Base-by-base conservation (phyloP, 2,888 invertebrate genomes). In the Polymixis lichenea region DNA sequence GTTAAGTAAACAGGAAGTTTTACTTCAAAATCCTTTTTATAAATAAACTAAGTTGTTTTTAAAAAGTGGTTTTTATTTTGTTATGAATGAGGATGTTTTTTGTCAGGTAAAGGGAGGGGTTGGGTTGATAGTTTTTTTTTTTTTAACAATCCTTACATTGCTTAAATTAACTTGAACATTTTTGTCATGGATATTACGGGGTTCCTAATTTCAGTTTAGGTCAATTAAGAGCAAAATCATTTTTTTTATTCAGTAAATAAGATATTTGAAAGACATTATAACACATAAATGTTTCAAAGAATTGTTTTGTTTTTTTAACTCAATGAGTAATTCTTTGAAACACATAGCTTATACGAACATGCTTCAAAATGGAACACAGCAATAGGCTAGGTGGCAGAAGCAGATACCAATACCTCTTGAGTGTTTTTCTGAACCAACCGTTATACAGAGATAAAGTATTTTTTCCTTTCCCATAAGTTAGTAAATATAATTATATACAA, bases 1-100 rank as follows among this genome's bases (percentile, higher is more conserved):
- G 68, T 75, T 80, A 68, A 9, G 43, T 70, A 46, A 68, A 55
- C 49, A 64, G 15, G 28, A 13, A 61, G 55, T 61, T 61, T 51
- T 19, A 8, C 7, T 56, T 25, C 28, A 15, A 65, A 78, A 46
- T 53, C n/a, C 19, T 60, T 60, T 72, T 68, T 22, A 53, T 22
- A 13, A 62, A 25, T 13, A 43, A 58, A 56, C 22, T 66, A 22
- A 13, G 43, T 38, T 25, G 25, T 32, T 22, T 17, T 22, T 32
- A 9, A 28, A 38, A 38, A 17, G 2, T 22, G 22, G 17, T 1
- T 53, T 17, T 43, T 65, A 28, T 28, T 65, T 22, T 19, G 3
- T 28, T 56, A 56, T 17, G 2, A n/a, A 13, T 13, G 1, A 56
- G 6, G 5, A 13, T n/a, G 6, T 28, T 56, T 58, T 28, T 58